Evolutionary conservation across 2,797 vertebrate genomes (phyloP).

Genomic region (Cossypha polioptera): DNA sequence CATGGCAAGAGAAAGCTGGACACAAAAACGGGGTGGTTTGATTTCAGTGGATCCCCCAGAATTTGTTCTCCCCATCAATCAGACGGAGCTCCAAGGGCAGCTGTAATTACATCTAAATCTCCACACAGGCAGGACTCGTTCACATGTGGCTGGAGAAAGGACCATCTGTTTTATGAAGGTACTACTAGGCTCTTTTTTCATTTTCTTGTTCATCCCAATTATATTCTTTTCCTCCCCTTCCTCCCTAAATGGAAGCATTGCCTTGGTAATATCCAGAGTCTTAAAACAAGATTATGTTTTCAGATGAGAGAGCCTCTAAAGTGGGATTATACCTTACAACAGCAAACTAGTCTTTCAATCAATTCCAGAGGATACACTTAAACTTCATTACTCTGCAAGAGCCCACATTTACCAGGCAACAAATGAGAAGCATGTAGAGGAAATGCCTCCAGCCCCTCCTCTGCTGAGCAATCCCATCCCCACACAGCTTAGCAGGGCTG

Average conservation of each 20-base stretch:
- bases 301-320: slow-evolving; percentile 28
- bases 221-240: background rate
- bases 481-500: background rate
- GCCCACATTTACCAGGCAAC: fast-evolving
- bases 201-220: background rate
- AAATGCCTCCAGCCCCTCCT: background rate
- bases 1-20: background rate
- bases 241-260: background rate
- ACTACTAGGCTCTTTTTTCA: background rate
- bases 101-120: slow-evolving; percentile 39
- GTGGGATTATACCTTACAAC: slow-evolving; percentile 5
- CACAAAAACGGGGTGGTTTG: fast-evolving
- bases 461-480: background rate
- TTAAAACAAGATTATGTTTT: slow-evolving; percentile 46
- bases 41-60: background rate
- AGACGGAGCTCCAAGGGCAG: background rate
- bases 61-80: background rate
- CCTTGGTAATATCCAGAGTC: background rate
- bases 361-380: background rate
- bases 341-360: background rate
- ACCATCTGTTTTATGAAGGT: slow-evolving; percentile 29
- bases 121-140: background rate
- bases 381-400: background rate
- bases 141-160: background rate
- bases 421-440: background rate